A percentile compares a stretch with the other conserved stretches of the same genome.
Evolutionary conservation across 2,888 invertebrate genomes (phyloP).

Genomic region (Sthenelais limicola): DNA sequence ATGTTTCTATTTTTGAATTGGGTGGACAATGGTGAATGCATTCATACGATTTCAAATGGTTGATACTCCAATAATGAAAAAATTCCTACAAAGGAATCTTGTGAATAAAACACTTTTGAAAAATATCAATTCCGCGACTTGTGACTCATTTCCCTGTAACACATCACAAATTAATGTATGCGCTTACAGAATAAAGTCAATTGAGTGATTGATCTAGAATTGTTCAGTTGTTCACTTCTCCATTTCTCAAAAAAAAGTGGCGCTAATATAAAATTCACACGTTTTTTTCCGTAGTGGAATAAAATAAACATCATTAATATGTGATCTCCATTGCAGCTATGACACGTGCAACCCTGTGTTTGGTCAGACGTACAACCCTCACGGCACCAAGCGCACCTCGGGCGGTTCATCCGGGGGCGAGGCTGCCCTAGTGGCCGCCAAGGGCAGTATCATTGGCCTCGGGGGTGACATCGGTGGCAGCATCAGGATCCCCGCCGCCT

Average conservation of each 20-base stretch:
- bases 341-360: constrained; percentile 51
- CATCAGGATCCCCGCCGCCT: constrained; percentile 73
- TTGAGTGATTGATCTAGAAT: neutral
- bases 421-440: constrained; percentile 72
- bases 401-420: constrained; percentile 74
- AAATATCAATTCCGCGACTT: no score
- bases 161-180: no score
- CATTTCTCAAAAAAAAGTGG: neutral
- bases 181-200: no score
- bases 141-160: no score
- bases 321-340: constrained; percentile 38
- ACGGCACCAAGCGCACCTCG: constrained; percentile 64
- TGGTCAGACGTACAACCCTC: constrained; percentile 72
- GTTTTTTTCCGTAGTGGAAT: neutral
- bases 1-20: no score
- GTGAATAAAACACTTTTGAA: no score
- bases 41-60: no score
- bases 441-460: constrained; percentile 71
- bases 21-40: no score
- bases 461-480: constrained; percentile 74
- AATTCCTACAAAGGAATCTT: no score
- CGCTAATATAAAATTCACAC: neutral
- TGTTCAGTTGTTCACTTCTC: neutral
- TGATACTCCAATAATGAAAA: no score
- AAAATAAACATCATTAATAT: neutral